Evolutionary conservation across 2,888 invertebrate genomes (phyloP), one percentile per base, ranked within the genome.

Genomic region (Adelognathus sp.): DNA sequence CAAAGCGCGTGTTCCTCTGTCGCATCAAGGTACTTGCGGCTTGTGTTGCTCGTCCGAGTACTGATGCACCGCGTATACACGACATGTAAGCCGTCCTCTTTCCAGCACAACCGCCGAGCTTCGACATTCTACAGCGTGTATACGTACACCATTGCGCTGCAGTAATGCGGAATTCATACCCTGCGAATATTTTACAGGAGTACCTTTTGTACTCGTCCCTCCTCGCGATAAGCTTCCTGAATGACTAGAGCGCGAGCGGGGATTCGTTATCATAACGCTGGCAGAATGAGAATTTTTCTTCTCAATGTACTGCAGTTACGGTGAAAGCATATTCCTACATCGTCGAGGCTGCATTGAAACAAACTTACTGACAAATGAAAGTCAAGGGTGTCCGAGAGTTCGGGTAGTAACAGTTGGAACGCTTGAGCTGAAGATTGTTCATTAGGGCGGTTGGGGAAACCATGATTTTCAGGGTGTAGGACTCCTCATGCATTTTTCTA

Each of bases 191-290:
- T 70, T 16, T 56, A 56, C 46, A 16, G 41, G 54, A 54, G 76
- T 41, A 44, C 36, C 63, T 73, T 73, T 78, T 78, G 73, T 64
- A 52, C 64, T 46, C 69, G 52, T 64, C 46, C 36, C 44, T 33
- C 21, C 6, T 58, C 31, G 52, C 58, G 73, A 78, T 78, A 73
- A 73, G 78, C 78, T 33, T 33, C 50, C 31, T 64, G 73, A 60
- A 78, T 73, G 69, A 73, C 73, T 54, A 70, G 58, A 41, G 64
- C 18, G 27, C 52, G 16, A 27, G 21, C 6, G 46, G 29, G 33
- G 46, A 50, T 41, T 61, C 73, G 73, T 73, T 73, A 77, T 69
- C 77, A 69, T 73, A 61, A 56, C 44, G 58, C 63, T 44, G 73
- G 41, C 29, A 46, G 52, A 36, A 61, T 41, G 56, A 46, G 36